Base-by-base conservation (phyloP, 1,140 invertebrate genomes). In the Oryzaephilus surinamensis region DNA sequence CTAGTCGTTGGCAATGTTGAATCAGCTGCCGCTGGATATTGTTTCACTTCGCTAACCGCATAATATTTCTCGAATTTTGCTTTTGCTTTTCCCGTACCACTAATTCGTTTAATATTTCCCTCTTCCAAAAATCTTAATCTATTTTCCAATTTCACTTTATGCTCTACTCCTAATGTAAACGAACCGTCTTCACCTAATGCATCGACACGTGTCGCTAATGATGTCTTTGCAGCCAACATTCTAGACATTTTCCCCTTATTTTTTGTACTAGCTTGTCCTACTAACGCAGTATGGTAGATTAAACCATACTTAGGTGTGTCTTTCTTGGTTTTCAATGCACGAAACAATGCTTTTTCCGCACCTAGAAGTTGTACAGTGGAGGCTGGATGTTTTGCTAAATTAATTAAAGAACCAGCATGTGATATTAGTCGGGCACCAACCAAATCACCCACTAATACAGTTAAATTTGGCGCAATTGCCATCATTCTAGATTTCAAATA, bases 261-360 rank as follows among this genome's bases (percentile, higher is more conserved):
- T 60, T 89, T 91, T 0, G 76, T 73, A 46, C 77, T 84, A 2
- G 82, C 75, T 58, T 94, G 85, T 2, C 88, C 90, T 17, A 99
- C 81, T 5, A 99, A 62, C 48, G 90, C 82, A 1, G 96, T 85
- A 62, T 99, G 95, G 61, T 97, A 99, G 45, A 99, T 96, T 2
- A 99, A 69, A 72, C 97, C 97, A 66, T 99, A 99, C 62, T 99
- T 99, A 0, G 96, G 97, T 0, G 97, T 99, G 54, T 98, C 91
- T 54, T 93, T 90, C 56, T 94, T 96, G 0, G 91, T 90, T 65
- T 98, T 99, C 13, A 99, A 68, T 0, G 96, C 95, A 50, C 94
- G 69, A 64, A 99, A 99, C 0, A 99, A 63, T 2, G 96, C 96
- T 59, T 99, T 99, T 58, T 99, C 96, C 2, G 96, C 95, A 38